phyloP scores from a whole-genome alignment of 2,113 vertebrate species.

The Chlamydotis undulata region DNA sequence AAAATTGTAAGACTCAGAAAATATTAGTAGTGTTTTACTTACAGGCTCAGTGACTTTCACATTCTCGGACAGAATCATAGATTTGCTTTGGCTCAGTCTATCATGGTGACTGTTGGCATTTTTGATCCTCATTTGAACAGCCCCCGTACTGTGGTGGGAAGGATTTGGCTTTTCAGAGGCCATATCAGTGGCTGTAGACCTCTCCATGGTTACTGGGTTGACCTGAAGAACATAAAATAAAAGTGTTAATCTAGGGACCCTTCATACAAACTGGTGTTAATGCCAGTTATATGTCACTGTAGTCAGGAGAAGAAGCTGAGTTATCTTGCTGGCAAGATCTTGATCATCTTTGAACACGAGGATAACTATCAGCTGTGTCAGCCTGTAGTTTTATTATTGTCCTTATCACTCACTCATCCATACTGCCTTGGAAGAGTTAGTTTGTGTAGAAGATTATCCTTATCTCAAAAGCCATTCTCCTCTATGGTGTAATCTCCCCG shows the following conservation, averaged over 20 bases:
- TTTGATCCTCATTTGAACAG: conserved; percentile 84
- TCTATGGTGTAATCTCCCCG: conserved; percentile 62
- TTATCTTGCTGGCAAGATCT: conserved; percentile 30
- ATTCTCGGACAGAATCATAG: conserved; percentile 79
- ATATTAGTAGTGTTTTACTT: conserved; percentile 57
- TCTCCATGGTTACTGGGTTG: conserved; percentile 68
- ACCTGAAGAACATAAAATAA: conserved; percentile 67
- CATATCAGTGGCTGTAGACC: conserved; percentile 58
- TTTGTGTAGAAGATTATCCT: conserved; percentile 71
- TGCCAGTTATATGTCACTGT: neutral
- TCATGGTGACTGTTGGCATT: conserved; percentile 76
- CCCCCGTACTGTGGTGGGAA: conserved; percentile 52
- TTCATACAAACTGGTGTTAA: neutral
- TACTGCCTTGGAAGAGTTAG: conserved; percentile 56
- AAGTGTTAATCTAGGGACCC: neutral
- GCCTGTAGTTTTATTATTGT: neutral
- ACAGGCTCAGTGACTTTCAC: conserved; percentile 76
- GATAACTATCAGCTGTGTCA: conserved; percentile 37
- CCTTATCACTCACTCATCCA: conserved; percentile 50
- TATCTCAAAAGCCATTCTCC: conserved; percentile 71
- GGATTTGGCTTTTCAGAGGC: conserved; percentile 70
- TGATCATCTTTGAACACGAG: conserved; percentile 18
- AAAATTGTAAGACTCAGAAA: neutral
- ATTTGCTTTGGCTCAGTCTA: conserved; percentile 82
- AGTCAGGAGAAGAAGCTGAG: neutral